Conservation (phyloP, 2,797 vertebrate genomes). For the Pipistrellus pygmaeus region DNA sequence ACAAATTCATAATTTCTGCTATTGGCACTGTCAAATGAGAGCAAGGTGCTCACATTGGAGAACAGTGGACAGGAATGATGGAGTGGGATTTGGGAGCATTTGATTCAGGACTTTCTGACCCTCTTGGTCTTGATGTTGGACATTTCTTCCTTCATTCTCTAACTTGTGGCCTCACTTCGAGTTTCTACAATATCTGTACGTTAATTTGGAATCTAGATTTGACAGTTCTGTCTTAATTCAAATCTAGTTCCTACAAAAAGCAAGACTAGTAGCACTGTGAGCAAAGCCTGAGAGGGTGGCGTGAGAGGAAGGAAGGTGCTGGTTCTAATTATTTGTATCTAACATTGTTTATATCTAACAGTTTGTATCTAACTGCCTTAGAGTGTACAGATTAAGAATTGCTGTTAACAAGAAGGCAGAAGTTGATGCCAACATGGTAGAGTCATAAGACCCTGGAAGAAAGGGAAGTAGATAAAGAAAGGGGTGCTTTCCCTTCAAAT, state of each 20-base stretch:
- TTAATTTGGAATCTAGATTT: conserved; percentile 25
- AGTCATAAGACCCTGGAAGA: background rate
- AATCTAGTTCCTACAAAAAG: background rate
- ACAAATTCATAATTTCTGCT: background rate
- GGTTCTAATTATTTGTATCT: background rate
- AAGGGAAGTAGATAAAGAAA: background rate
- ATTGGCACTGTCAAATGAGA: background rate
- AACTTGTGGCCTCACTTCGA: background rate
- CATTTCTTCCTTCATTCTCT: background rate
- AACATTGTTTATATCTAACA: background rate
- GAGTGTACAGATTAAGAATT: background rate
- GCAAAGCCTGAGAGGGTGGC: background rate
- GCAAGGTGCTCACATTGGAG: background rate
- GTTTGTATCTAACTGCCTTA: background rate
- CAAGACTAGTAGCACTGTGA: background rate
- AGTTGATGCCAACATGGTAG: background rate
- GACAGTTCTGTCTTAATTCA: background rate
- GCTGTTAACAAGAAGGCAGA: background rate
- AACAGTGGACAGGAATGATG: background rate
- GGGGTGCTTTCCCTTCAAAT: background rate
- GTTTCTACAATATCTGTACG: background rate
- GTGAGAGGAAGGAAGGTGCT: background rate
- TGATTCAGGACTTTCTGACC: background rate
- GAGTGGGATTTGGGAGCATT: background rate
- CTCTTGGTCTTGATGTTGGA: background rate